Conservation (phyloP, 1,140 invertebrate species). For the Pseudomyrmex concolor region DNA sequence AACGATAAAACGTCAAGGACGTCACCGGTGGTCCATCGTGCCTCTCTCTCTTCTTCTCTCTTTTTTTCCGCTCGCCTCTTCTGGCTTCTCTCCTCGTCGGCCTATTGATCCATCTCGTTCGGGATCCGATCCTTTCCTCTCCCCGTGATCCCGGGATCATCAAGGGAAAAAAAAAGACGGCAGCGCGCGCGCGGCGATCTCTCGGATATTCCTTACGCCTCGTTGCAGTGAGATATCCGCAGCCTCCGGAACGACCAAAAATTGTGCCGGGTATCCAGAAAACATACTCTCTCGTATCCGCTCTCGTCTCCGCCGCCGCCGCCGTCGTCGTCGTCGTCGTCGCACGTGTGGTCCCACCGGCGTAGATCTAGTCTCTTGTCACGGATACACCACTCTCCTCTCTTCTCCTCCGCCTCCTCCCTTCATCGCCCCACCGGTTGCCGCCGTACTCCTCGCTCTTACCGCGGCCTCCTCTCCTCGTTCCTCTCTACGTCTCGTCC, state of each 20-base stretch:
- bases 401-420: not conserved
- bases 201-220: constrained; percentile 66
- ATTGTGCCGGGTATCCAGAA: constrained; percentile 62
- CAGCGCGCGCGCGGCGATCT: constrained; percentile 24
- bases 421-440: not conserved
- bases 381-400: constrained; percentile 67
- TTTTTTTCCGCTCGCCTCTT: not conserved
- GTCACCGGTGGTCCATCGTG: constrained; percentile 58
- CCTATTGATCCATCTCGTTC: constrained; percentile 20
- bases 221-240: constrained; percentile 67
- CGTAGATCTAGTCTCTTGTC: constrained; percentile 75
- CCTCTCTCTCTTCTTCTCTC: not conserved
- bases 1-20: constrained; percentile 70
- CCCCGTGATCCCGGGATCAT: constrained; percentile 21
- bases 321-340: constrained; percentile 33
- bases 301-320: not conserved
- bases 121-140: constrained; percentile 8
- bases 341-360: constrained; percentile 71
- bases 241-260: constrained; percentile 63
- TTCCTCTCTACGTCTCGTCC: constrained; percentile 9
- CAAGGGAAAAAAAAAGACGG: not conserved
- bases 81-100: not conserved
- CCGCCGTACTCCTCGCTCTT: not conserved
- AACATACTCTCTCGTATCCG: constrained; percentile 49
- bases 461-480: not conserved